Percentiles rank a stretch among this genome's conserved stretches.
Evolutionary conservation across 2,888 invertebrate genomes (phyloP).

Genomic region (Cistogaster globosa): DNA sequence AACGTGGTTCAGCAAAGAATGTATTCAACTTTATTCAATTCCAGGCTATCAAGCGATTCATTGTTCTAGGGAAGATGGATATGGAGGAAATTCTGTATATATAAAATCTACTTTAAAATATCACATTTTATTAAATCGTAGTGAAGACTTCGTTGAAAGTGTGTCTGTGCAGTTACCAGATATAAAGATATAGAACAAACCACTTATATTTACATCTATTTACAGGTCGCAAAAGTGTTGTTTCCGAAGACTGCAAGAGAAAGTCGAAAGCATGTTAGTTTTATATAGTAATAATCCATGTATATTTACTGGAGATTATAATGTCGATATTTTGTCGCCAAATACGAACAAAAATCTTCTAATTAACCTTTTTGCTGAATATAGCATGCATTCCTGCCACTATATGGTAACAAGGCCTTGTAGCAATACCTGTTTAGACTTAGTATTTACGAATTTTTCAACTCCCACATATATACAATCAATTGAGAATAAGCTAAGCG

Average conservation of each 20-base stretch:
- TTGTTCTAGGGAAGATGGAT: slow-evolving; percentile 10
- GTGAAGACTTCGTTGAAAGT: background rate
- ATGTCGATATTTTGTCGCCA: slow-evolving; percentile 3
- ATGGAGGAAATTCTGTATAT: slow-evolving; percentile 19
- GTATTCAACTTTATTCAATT: slow-evolving; percentile 14
- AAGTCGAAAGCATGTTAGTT: no score
- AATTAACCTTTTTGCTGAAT: background rate
- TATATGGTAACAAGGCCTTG: background rate
- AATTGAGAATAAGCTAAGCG: background rate
- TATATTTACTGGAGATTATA: slow-evolving; percentile 16
- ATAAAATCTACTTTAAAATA: background rate
- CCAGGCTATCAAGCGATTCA: slow-evolving; percentile 2
- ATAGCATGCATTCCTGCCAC: background rate
- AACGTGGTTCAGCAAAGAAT: slow-evolving; percentile 18
- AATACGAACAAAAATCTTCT: background rate
- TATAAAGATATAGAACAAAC: background rate
- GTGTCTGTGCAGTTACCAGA: background rate
- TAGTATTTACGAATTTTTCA: background rate
- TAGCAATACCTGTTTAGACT: background rate
- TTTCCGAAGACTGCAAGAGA: background rate
- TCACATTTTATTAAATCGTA: background rate
- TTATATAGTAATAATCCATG: background rate
- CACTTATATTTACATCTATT: background rate
- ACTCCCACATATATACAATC: background rate
- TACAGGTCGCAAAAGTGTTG: slow-evolving; percentile 21